phyloP scores from a whole-genome alignment of 2,888 invertebrate genomes.

The Dioctria linearis region DNA sequence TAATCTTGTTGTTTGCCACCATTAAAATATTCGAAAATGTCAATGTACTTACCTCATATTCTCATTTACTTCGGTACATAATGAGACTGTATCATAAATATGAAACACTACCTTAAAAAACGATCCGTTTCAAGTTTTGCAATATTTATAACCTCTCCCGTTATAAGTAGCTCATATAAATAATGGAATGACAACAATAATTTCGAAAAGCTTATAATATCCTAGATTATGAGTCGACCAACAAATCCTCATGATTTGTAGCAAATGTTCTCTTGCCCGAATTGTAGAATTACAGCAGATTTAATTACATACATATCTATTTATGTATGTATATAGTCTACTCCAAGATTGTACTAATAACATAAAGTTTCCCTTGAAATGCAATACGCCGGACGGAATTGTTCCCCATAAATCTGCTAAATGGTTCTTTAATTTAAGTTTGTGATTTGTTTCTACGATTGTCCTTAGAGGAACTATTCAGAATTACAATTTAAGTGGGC shows the following conservation, averaged over 20 bases:
- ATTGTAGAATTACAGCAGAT: slow-evolving; percentile 14
- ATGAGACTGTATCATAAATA: too few relatives aligned
- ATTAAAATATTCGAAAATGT: too few relatives aligned
- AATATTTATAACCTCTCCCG: too few relatives aligned
- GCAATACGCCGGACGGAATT: slow-evolving; percentile 21
- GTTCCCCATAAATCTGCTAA: slow-evolving; percentile 39
- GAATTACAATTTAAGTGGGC: slow-evolving; percentile 34
- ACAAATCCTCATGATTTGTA: slow-evolving; percentile 28
- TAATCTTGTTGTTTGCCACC: too few relatives aligned
- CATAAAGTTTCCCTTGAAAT: slow-evolving; percentile 5
- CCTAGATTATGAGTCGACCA: slow-evolving; percentile 25
- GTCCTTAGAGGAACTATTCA: slow-evolving; percentile 21
- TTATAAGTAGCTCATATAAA: too few relatives aligned
- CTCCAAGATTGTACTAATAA: neutral
- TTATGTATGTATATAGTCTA: neutral
- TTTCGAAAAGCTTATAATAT: slow-evolving; percentile 28
- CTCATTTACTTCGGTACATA: too few relatives aligned
- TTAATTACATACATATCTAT: neutral
- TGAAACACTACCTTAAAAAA: too few relatives aligned
- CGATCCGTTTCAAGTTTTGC: too few relatives aligned
- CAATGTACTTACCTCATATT: too few relatives aligned
- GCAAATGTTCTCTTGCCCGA: slow-evolving; percentile 19
- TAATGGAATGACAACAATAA: slow-evolving; percentile 8
- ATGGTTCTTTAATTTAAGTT: slow-evolving; percentile 45
- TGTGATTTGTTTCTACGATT: slow-evolving; percentile 38